Percentiles rank a stretch among this genome's conserved stretches.
Evolutionary conservation across 1,140 invertebrate genomes (phyloP).

Genomic region (Conus betulinus): DNA sequence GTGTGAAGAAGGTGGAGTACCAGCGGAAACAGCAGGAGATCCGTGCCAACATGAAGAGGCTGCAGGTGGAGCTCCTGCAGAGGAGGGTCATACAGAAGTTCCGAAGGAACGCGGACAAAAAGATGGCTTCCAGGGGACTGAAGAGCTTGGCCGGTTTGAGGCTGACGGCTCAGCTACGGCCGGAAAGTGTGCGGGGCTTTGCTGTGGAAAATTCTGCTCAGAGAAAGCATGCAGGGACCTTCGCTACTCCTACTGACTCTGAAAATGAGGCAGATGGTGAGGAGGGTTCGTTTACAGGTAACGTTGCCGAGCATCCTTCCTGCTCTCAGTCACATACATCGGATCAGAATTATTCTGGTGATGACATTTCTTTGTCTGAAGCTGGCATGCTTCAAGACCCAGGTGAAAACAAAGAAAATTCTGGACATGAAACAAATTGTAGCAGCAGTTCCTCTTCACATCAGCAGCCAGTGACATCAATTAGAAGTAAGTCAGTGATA

Average conservation of each 20-base stretch:
- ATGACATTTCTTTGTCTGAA: neutral
- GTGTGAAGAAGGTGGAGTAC: neutral
- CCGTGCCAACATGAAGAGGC: neutral
- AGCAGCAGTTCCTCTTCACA: neutral
- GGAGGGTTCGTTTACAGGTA: neutral
- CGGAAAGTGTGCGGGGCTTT: too few relatives aligned
- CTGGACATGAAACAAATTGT: too few relatives aligned
- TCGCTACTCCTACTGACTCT: neutral
- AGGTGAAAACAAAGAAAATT: neutral
- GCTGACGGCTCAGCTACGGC: neutral
- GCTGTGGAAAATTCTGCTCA: neutral
- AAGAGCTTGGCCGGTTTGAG: neutral
- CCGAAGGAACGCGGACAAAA: neutral
- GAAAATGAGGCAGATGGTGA: neutral
- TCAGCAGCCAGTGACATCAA: neutral
- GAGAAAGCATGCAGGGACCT: neutral
- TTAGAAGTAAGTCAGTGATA: neutral
- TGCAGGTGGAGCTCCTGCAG: neutral
- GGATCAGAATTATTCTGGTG: too few relatives aligned
- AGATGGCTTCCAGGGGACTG: neutral
- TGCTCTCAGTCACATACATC: too few relatives aligned
- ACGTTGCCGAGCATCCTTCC: neutral
- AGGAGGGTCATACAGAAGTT: slow-evolving; percentile 15
- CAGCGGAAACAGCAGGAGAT: slow-evolving; percentile 11
- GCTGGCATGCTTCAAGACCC: neutral